phyloP scores from a whole-genome alignment of 1,140 invertebrate species.

The Calliopsis andreniformis region DNA sequence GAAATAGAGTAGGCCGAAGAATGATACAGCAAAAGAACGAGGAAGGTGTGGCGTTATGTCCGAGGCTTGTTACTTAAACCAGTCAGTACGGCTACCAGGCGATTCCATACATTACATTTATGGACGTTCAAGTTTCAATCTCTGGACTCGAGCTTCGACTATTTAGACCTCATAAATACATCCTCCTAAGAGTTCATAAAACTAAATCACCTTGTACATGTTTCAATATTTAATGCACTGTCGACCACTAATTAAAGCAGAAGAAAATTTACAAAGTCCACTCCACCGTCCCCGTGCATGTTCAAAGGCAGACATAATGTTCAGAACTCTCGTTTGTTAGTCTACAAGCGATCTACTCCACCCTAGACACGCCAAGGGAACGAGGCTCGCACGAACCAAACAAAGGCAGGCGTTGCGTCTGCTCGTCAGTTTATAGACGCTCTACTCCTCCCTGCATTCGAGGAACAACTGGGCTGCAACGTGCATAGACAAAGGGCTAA shows the following conservation, averaged over 20 bases:
- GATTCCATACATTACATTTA: too few relatives aligned
- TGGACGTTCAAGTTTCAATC: too few relatives aligned
- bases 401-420: constrained; percentile 32
- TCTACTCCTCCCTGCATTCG: constrained; percentile 5
- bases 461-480: background rate
- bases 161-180: too few relatives aligned
- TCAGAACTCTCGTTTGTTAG: constrained; percentile 7
- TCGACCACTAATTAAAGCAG: background rate
- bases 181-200: too few relatives aligned
- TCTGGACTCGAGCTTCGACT: too few relatives aligned
- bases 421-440: constrained; percentile 9
- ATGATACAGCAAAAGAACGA: too few relatives aligned
- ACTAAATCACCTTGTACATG: background rate
- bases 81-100: too few relatives aligned
- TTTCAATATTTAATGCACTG: background rate
- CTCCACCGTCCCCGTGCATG: background rate
- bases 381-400: background rate
- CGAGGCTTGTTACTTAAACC: too few relatives aligned
- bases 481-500: constrained; percentile 6
- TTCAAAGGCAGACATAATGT: background rate
- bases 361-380: background rate
- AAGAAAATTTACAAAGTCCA: constrained; percentile 7
- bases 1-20: too few relatives aligned
- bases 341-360: constrained; percentile 20
- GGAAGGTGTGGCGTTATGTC: too few relatives aligned